Conservation (phyloP, 2,888 invertebrate genomes). For the Meiosimyza decipiens region DNA sequence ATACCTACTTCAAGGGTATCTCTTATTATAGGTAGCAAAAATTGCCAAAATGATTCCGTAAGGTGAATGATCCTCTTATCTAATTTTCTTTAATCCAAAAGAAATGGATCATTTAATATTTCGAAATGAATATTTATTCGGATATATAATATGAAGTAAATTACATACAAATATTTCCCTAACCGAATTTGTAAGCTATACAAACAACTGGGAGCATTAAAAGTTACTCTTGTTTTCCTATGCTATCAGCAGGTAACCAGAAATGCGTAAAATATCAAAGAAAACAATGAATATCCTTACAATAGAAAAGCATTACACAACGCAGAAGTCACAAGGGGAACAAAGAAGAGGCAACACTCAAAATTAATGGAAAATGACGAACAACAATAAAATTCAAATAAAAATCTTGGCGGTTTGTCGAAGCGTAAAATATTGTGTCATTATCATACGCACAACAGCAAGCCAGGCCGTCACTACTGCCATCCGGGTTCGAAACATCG, state of each 20-base stretch:
- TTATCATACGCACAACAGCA: conserved; percentile 50
- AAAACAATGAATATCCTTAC: conserved; percentile 1
- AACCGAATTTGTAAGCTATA: too few species aligned
- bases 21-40: too few species aligned
- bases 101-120: too few species aligned
- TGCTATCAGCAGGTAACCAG: conserved; percentile 23
- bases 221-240: neutral
- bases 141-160: too few species aligned
- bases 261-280: neutral
- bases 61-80: too few species aligned
- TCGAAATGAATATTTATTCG: too few species aligned
- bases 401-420: conserved; percentile 47
- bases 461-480: neutral
- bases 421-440: conserved; percentile 62
- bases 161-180: too few species aligned
- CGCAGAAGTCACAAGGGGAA: conserved; percentile 19
- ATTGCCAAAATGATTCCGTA: too few species aligned
- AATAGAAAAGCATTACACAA: neutral
- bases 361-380: conserved; percentile 57
- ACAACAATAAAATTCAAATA: conserved; percentile 38
- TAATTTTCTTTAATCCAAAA: too few species aligned
- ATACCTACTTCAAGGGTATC: too few species aligned
- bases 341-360: conserved; percentile 45
- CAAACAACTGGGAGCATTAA: too few species aligned
- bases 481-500: neutral